Conservation (phyloP, 2,888 invertebrate species). For the Pyrgus malvae region DNA sequence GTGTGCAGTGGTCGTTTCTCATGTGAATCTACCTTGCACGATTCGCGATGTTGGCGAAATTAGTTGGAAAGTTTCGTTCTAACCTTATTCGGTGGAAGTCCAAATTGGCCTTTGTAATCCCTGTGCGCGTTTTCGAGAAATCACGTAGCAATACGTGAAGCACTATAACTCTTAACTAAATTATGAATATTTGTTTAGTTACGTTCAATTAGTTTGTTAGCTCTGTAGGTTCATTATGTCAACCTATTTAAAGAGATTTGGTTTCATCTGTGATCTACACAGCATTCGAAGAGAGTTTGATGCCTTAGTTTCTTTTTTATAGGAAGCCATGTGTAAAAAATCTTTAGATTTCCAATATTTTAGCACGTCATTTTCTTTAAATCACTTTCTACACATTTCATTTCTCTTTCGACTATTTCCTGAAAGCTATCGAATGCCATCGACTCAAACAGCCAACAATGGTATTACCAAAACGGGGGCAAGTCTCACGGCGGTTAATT, state of each 20-base stretch:
- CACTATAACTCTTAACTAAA: constrained; percentile 1
- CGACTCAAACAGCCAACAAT: constrained; percentile 5
- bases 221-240: neutral
- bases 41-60: constrained; percentile 57
- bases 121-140: constrained; percentile 11
- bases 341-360: neutral
- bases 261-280: no score
- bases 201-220: neutral
- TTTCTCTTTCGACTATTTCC: neutral
- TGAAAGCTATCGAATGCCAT: neutral
- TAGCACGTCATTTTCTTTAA: no score
- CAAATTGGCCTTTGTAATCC: constrained; percentile 28
- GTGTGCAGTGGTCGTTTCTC: constrained; percentile 72
- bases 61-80: constrained; percentile 65
- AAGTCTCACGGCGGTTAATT: constrained; percentile 26
- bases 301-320: no score
- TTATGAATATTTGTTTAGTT: constrained; percentile 12
- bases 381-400: no score
- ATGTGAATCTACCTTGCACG: constrained; percentile 74
- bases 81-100: constrained; percentile 28
- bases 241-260: neutral
- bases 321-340: no score
- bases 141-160: constrained; percentile 23
- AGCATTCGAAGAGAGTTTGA: no score
- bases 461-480: constrained; percentile 21